Base-by-base conservation (phyloP, 30 jellyfish, hydroid and myxozoan species). In the Pelagia noctiluca region DNA sequence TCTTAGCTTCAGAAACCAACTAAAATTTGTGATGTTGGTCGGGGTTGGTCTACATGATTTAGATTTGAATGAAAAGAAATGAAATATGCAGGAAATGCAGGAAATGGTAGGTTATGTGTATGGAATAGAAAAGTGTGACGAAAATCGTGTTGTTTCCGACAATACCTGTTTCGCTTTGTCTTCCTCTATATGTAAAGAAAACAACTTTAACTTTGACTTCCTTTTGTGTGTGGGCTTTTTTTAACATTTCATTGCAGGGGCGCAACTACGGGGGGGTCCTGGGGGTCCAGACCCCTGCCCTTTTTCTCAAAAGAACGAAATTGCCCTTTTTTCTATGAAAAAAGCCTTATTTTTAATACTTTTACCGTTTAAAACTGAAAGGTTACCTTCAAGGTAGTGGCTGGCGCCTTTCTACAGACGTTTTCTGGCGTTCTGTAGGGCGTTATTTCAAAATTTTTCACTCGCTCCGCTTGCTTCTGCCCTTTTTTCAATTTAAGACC, bases 191-290 rank as follows among this genome's bases (percentile, higher is more conserved):
- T 42, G 57, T 42, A 42, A 42, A 5, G 57, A 42, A 42, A 42
- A 42, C 57, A 42, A 42, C 57, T 42, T 42, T 42, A 42, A 42
- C 57, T 42, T 42, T 5, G 57, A 42, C 57, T 42, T 42, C 16
- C 57, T 42, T 42, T 42, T 42, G 57, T 42, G 57, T 42, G 57
- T 42, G 57, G 57, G 57, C 57, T 42, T 42, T 42, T 42, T n/a
- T 42, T 16, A 42, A 42, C 57, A 42, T 42, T 42, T 42, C 57
- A n/a, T n/a, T n/a, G n/a, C n/a, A n/a, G n/a, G n/a, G n/a, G n/a
- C n/a, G n/a, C n/a, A n/a, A n/a, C n/a, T n/a, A n/a, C n/a, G n/a
- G n/a, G n/a, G 57, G 57, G 57, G 57, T 16, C 16, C 8, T 8
- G 12, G 16, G 16, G 57, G 16, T 42, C 57, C 57, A 42, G 16